These are phyloP conservation scores for Diarsia brunnea DNA, from an alignment of 2,888 invertebrate species.

Conservation along the genomic window DNA sequence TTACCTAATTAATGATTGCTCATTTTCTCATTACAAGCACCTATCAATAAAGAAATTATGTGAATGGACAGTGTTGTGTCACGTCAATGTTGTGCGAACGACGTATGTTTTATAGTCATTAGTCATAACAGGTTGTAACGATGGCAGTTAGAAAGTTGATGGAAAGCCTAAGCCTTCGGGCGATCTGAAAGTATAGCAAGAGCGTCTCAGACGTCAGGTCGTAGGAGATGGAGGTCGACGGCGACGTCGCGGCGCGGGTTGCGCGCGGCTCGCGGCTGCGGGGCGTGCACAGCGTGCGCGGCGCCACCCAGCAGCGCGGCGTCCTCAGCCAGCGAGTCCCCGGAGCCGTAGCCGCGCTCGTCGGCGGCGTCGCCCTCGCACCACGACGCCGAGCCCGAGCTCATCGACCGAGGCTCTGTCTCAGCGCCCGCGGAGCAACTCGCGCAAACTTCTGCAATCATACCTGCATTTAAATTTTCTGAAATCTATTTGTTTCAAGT, in stretches of 20 bases:
- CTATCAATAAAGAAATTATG: slow-evolving; percentile 77
- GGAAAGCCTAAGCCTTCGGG: slow-evolving; percentile 50
- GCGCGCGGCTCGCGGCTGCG: slow-evolving; percentile 78
- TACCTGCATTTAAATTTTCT: slow-evolving; percentile 50
- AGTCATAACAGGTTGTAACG: slow-evolving; percentile 12
- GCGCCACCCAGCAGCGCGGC: slow-evolving; percentile 84
- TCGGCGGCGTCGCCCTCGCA: slow-evolving; percentile 89
- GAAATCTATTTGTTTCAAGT: slow-evolving; percentile 14
- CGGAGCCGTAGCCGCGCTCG: slow-evolving; percentile 89
- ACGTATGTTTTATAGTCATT: slow-evolving; percentile 62
- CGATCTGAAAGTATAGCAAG: slow-evolving; percentile 9
- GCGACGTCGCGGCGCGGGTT: slow-evolving; percentile 85
- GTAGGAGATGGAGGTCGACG: slow-evolving; percentile 87
- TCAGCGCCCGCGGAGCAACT: slow-evolving; percentile 88
- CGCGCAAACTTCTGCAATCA: slow-evolving; percentile 86
- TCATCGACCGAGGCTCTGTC: slow-evolving; percentile 84
- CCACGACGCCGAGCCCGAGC: slow-evolving; percentile 89
- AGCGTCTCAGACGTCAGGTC: slow-evolving; percentile 83
- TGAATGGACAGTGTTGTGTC: slow-evolving; percentile 74
- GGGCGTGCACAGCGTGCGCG: slow-evolving; percentile 74
- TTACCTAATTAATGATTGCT: slow-evolving; percentile 78
- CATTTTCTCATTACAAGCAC: slow-evolving; percentile 78
- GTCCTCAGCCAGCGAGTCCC: slow-evolving; percentile 89
- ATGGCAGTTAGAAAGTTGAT: slow-evolving; percentile 19
- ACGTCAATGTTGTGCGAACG: slow-evolving; percentile 71